Percentiles rank a stretch among this genome's conserved stretches.
Evolutionary conservation across 1,140 invertebrate genomes (phyloP).

Genomic region (Nixonia krombeini): DNA sequence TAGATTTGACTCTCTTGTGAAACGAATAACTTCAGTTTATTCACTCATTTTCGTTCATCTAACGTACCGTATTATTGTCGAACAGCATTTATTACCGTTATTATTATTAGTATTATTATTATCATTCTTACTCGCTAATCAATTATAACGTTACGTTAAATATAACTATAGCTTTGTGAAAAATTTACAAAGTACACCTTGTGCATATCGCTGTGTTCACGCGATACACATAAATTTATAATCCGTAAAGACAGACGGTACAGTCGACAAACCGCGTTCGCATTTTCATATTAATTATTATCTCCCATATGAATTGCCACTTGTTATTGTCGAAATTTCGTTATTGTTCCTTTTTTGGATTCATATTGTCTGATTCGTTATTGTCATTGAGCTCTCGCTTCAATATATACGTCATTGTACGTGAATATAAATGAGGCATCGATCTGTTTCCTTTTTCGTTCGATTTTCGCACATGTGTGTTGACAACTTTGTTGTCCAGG

Average conservation of each 20-base stretch:
- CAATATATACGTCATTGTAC: constrained; percentile 20
- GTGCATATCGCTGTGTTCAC: constrained; percentile 36
- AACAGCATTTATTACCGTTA: constrained; percentile 70
- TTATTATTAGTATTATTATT: constrained; percentile 58
- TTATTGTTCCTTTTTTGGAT: constrained; percentile 20
- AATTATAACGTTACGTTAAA: constrained; percentile 58
- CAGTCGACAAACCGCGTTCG: constrained; percentile 15
- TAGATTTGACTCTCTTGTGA: constrained; percentile 48
- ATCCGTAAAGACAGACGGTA: not conserved
- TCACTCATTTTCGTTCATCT: constrained; percentile 33
- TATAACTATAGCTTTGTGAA: constrained; percentile 63
- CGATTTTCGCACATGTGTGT: not conserved
- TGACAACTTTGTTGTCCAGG: not conserved
- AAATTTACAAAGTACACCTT: constrained; percentile 64
- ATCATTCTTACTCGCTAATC: constrained; percentile 52
- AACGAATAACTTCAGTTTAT: constrained; percentile 44
- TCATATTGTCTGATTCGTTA: constrained; percentile 39
- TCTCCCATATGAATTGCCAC: constrained; percentile 21
- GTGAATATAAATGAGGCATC: constrained; percentile 39
- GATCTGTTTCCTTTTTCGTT: constrained; percentile 7
- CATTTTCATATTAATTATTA: constrained; percentile 16
- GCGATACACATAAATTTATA: constrained; percentile 43
- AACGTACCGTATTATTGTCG: constrained; percentile 68
- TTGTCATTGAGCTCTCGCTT: constrained; percentile 42
- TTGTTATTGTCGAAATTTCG: constrained; percentile 51